phyloP scores from a whole-genome alignment of 1,140 invertebrate genomes.

The Forficula auricularia region DNA sequence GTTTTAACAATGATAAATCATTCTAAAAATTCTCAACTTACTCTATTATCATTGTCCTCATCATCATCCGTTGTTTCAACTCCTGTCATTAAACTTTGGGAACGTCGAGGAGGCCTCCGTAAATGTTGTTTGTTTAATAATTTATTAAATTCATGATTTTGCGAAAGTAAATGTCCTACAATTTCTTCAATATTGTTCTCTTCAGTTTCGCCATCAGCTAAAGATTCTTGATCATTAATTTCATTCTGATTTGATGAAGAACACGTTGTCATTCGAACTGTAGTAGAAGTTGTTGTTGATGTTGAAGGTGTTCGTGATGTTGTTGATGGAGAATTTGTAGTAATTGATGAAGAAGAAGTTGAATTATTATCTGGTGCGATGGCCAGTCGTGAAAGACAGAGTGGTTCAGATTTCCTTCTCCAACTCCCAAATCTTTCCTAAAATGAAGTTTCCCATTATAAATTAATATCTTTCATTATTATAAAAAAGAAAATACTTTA shows the following conservation, averaged over 20 bases:
- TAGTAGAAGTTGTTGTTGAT: too few relatives aligned
- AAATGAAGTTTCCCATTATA: constrained; percentile 1
- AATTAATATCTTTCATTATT: background rate
- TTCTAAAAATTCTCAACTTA: too few relatives aligned
- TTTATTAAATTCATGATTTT: constrained; percentile 66
- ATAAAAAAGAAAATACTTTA: background rate
- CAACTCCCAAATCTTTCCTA: constrained; percentile 22
- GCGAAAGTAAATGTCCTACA: constrained; percentile 62
- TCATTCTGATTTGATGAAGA: background rate
- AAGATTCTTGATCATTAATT: background rate
- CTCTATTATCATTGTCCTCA: constrained; percentile 21
- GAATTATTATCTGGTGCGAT: constrained; percentile 2
- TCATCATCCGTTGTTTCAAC: constrained; percentile 34
- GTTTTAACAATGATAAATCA: too few relatives aligned
- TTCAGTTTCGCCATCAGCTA: background rate
- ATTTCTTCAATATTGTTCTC: constrained; percentile 44
- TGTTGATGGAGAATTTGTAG: too few relatives aligned
- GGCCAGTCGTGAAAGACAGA: constrained; percentile 14
- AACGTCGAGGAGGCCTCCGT: constrained; percentile 22
- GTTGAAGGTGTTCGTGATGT: too few relatives aligned
- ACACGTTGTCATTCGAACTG: too few relatives aligned
- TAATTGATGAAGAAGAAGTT: too few relatives aligned
- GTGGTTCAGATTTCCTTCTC: constrained; percentile 54
- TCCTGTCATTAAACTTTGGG: constrained; percentile 10
- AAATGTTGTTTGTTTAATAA: constrained; percentile 47